A percentile compares a stretch with the other conserved stretches of the same genome.
Evolutionary conservation across 2,888 invertebrate species (phyloP).

Genomic region (Schizaphis graminum): DNA sequence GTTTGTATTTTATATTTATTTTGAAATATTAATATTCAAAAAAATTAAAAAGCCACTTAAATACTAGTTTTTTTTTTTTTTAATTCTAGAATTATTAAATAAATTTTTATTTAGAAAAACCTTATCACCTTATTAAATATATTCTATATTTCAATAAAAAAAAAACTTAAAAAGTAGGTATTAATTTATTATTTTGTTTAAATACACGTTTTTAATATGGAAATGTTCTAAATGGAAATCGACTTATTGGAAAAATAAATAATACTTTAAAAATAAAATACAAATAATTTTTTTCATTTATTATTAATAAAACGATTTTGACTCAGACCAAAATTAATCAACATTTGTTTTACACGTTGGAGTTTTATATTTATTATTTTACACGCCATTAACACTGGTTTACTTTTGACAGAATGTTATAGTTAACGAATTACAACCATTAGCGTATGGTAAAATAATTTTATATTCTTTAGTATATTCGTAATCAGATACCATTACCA

Average conservation of each 20-base stretch:
- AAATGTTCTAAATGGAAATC: not conserved
- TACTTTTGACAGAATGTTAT: not conserved
- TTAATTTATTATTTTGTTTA: not conserved
- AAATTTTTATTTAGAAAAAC: not conserved
- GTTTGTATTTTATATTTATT: too few relatives aligned
- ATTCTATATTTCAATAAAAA: not conserved
- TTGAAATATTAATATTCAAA: too few relatives aligned
- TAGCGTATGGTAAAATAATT: constrained; percentile 23
- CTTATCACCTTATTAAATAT: not conserved
- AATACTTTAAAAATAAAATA: not conserved
- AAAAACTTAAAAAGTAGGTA: not conserved
- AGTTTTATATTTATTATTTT: constrained; percentile 1
- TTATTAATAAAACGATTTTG: not conserved
- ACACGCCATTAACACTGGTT: not conserved
- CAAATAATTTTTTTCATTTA: not conserved
- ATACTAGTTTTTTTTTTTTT: not conserved
- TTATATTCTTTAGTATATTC: not conserved
- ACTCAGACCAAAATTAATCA: not conserved
- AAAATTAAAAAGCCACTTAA: too few relatives aligned
- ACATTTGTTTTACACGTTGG: not conserved
- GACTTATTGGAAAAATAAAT: not conserved
- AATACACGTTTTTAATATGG: not conserved
- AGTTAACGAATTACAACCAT: not conserved
- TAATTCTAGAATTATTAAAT: not conserved
- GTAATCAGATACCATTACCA: not conserved